These are phyloP conservation scores for Pitta sordida DNA, from an alignment of 2,113 vertebrate genomes.

Conservation along the genomic window DNA sequence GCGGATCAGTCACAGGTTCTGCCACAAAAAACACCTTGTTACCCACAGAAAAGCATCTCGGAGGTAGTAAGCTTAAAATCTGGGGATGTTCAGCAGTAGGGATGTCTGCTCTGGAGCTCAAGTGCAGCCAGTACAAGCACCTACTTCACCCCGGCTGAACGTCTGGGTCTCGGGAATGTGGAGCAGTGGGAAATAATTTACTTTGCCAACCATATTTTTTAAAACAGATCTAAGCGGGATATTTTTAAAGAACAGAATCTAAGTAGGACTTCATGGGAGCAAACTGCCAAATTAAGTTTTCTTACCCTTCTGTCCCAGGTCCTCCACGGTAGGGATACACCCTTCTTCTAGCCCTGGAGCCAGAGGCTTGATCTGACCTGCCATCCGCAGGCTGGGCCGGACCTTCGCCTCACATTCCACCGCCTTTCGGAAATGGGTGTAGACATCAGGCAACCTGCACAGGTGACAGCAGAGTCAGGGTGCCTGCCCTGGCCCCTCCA, in stretches of 20 bases:
- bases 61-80: not conserved
- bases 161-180: not conserved
- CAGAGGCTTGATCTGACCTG: constrained; percentile 70
- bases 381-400: constrained; percentile 55
- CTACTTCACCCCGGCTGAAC: not conserved
- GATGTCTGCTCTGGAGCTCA: not conserved
- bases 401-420: constrained; percentile 71
- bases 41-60: not conserved
- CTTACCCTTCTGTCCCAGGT: constrained; percentile 74
- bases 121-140: not conserved
- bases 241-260: not conserved
- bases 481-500: not conserved
- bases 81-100: not conserved
- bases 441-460: constrained; percentile 80
- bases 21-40: not conserved
- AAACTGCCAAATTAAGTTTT: not conserved
- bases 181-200: not conserved
- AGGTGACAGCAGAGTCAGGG: not conserved
- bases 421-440: constrained; percentile 80
- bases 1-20: constrained; percentile 74
- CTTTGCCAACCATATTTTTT: not conserved
- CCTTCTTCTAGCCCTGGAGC: constrained; percentile 76
- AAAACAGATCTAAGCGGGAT: not conserved
- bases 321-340: constrained; percentile 68
- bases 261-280: not conserved